Conservation (phyloP, 2,888 invertebrate species). For the Tipula confusa region DNA sequence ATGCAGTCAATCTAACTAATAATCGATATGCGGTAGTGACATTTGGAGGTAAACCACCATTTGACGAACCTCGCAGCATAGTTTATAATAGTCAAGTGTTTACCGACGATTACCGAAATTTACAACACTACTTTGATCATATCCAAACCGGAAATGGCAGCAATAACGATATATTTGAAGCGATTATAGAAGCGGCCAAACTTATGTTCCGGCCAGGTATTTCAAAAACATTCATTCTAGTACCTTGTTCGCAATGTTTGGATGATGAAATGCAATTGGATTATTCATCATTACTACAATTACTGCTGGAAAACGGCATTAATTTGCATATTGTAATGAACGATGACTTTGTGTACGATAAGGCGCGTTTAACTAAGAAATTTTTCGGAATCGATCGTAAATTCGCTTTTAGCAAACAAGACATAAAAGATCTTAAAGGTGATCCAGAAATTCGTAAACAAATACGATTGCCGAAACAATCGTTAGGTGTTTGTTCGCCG, state of each 20-base stretch:
- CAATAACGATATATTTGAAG: conserved; percentile 68
- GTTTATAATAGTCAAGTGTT: conserved; percentile 68
- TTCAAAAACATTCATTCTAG: conserved; percentile 72
- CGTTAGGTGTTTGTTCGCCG: conserved; percentile 72
- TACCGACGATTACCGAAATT: conserved; percentile 56
- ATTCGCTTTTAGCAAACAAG: conserved; percentile 75
- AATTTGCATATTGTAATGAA: conserved; percentile 80
- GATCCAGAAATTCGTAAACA: conserved; percentile 68
- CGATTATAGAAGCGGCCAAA: conserved; percentile 66
- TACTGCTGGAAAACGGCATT: conserved; percentile 73
- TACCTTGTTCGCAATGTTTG: conserved; percentile 76
- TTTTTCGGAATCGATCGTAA: conserved; percentile 75
- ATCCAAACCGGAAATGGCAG: conserved; percentile 58
- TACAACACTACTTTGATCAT: conserved; percentile 64
- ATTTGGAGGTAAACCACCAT: conserved; percentile 76
- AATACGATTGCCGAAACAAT: conserved; percentile 69
- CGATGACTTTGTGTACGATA: conserved; percentile 71
- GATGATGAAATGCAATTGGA: conserved; percentile 68
- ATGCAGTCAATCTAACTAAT: conserved; percentile 58
- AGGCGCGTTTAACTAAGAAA: conserved; percentile 65
- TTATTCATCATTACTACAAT: conserved; percentile 76
- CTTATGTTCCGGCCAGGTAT: conserved; percentile 78
- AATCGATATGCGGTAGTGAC: conserved; percentile 77
- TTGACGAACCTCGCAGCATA: conserved; percentile 66
- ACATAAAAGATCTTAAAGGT: conserved; percentile 63